These are phyloP conservation scores for Leptopilina clavipes DNA, from an alignment of 1,140 invertebrate species.

Conservation along the genomic window DNA sequence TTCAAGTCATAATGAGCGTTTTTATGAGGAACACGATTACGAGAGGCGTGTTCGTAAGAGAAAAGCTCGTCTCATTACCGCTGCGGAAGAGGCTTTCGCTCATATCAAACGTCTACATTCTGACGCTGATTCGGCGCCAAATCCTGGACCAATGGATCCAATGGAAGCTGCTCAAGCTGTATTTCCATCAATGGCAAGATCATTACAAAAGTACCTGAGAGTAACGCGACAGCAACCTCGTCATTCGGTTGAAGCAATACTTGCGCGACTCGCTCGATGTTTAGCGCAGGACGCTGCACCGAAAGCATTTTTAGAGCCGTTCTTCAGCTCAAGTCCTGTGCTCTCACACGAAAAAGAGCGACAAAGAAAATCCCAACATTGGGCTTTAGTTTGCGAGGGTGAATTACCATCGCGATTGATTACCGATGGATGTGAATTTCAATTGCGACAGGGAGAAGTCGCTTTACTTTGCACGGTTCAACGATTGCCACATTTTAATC, in stretches of 20 bases:
- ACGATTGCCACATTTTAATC: conserved; percentile 92
- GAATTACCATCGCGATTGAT: conserved; percentile 90
- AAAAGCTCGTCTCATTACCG: conserved; percentile 89
- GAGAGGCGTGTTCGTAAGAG: conserved; percentile 94
- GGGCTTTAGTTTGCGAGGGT: conserved; percentile 93
- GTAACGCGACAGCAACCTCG: conserved; percentile 96
- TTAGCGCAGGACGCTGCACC: conserved; percentile 95
- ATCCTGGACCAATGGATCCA: conserved; percentile 86
- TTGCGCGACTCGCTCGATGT: conserved; percentile 90
- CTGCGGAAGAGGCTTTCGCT: conserved; percentile 97
- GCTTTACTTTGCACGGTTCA: conserved; percentile 91
- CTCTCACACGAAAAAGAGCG: conserved; percentile 87
- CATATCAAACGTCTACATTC: conserved; percentile 91
- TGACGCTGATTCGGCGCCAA: conserved; percentile 75
- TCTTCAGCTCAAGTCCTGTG: conserved; percentile 86
- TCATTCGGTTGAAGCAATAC: conserved; percentile 94
- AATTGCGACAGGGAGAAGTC: conserved; percentile 94
- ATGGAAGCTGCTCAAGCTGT: conserved; percentile 97
- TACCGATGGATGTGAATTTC: conserved; percentile 88
- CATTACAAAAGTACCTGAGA: conserved; percentile 96
- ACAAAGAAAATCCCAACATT: conserved; percentile 85
- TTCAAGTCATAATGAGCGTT: conserved; percentile 95
- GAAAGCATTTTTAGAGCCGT: conserved; percentile 93
- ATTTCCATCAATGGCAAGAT: conserved; percentile 95
- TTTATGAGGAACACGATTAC: conserved; percentile 98